phyloP scores from a whole-genome alignment of 2,113 vertebrate species.

The Ptilonorhynchus violaceus region DNA sequence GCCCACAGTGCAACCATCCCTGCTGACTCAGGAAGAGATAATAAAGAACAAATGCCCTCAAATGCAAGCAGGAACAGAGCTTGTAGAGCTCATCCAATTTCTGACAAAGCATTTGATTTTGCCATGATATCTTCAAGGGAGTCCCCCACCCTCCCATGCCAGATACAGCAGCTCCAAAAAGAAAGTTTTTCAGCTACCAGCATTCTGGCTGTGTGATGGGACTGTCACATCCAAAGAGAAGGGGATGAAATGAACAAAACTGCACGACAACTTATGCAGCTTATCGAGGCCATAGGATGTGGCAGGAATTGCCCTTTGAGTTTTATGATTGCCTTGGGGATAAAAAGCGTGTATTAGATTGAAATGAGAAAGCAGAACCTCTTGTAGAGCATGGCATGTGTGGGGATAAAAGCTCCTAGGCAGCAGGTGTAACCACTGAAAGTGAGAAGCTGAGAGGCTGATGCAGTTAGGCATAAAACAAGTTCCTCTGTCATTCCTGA shows the following conservation, averaged over 20 bases:
- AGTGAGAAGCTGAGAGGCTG: not conserved
- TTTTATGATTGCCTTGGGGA: not conserved
- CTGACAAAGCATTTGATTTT: not conserved
- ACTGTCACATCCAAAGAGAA: not conserved
- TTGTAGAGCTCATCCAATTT: not conserved
- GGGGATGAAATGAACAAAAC: not conserved
- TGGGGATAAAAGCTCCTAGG: not conserved
- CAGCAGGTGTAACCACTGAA: not conserved
- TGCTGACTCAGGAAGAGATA: not conserved
- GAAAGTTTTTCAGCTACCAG: not conserved
- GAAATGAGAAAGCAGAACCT: not conserved
- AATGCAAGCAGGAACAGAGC: not conserved
- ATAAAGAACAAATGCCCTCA: not conserved
- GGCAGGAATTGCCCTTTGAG: not conserved
- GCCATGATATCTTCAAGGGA: not conserved
- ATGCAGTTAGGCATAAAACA: not conserved
- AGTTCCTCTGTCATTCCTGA: not conserved
- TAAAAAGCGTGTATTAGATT: not conserved
- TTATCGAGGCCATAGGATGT: not conserved
- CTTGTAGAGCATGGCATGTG: accelerated
- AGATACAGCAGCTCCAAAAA: not conserved
- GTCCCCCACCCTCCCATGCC: not conserved
- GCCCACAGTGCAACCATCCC: not conserved
- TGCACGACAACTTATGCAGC: not conserved
- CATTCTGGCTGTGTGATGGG: not conserved